Evolutionary conservation across 2,113 vertebrate species (phyloP), one percentile per base, ranked within the genome.

Genomic region (Colinus virginianus): DNA sequence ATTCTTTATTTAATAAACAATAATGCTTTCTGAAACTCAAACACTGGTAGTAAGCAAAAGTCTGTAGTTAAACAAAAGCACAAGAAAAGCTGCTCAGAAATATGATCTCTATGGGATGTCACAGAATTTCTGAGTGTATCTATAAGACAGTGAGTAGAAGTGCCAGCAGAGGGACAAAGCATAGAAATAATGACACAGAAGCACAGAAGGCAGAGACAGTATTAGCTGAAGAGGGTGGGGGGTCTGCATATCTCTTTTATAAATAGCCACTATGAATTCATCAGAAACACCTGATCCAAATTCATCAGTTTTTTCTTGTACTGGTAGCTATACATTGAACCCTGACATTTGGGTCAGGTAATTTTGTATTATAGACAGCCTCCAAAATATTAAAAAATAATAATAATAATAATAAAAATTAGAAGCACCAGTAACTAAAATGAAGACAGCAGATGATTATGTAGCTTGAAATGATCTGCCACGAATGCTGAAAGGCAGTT

Each of bases 171-270:
- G 38, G 64, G 6, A 42, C 5, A 79, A 82, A 49, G 17, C 11
- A 75, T 59, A 67, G 8, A 78, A 88, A 67, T 28, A 74, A 21
- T 42, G 7, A 62, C 17, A 1, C 7, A 9, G 26, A 69, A 69
- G 4, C 61, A 11, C 10, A 46, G 25, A 85, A 61, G 13, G 5
- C 25, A 69, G 5, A 5, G 18, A 72, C 15, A 72, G 55, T 30
- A 56, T 32, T 56, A 53, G 26, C 17, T 56, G 8, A 6, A 3
- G 1, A 1, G 4, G 2, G 26, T 32, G 15, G 13, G 26, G 8
- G 26, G 16, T 53, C 26, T 53, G 26, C 51, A 13, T n/a, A 34
- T 7, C 7, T 25, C 26, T 56, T 64, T 45, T 66, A 55, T 55
- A 78, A 78, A 53, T 32, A 79, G 23, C 10, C 11, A 28, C 55